Base-by-base conservation (phyloP, 1,140 invertebrate species). In the Cydia strobilella region DNA sequence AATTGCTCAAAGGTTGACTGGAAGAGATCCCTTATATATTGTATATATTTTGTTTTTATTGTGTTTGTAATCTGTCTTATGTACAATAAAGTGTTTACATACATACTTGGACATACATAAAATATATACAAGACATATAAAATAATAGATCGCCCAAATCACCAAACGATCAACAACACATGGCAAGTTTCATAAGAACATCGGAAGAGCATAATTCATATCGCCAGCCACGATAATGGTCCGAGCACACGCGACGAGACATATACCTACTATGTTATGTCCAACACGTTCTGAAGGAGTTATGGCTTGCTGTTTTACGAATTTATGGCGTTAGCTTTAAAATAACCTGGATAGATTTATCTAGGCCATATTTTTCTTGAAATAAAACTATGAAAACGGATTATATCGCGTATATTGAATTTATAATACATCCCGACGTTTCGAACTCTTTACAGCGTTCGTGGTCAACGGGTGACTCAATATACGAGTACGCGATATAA, bases 131-230 rank as follows among this genome's bases (percentile, higher is more conserved):
- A 51, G 48, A 18, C 48, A 51, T n/a, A 18, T 51, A 51, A 51
- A 51, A 51, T 18, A 13, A 51, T 18, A 51, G 48, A n/a, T 18
- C 48, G n/a, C 48, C 48, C n/a, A 51, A 51, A 51, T 59, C 54
- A 23, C 54, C 9, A 23, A 7, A 9, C 2, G 48, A 59, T 59
- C 54, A 59, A 12, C 15, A 59, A 59, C 54, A 59, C 54, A 12
- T 59, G 18, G 48, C 18, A 23, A 23, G 54, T 59, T 23, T 59
- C n/a, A 23, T 15, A 66, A 66, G 63, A 66, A 66, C 12, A 66
- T 66, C 63, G 63, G 25, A 35, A 66, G 23, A 66, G 4, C 1
- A 35, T 66, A 66, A 66, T 9, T 66, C 63, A 66, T 66, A 27
- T 66, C 63, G 23, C 25, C 25, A 27, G 63, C 7, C 18, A n/a